Percentiles rank a stretch among this genome's conserved stretches.
phyloP scores from a whole-genome alignment of 2,888 invertebrate genomes.

The Spisula subtruncata region DNA sequence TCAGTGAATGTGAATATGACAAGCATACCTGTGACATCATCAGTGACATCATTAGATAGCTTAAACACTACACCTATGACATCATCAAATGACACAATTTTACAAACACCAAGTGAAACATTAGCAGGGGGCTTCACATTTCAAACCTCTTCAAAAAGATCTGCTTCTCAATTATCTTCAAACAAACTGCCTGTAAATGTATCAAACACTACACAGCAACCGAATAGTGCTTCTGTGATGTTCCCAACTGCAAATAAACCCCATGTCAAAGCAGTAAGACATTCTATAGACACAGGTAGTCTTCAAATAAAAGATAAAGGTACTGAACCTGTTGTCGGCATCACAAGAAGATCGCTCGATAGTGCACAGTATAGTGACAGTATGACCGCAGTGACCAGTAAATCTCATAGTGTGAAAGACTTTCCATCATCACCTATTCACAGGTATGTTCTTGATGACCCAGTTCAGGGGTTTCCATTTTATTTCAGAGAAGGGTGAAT shows the following conservation, averaged over 20 bases:
- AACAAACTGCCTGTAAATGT: not conserved
- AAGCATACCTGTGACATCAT: slow-evolving; percentile 46
- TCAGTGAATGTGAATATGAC: slow-evolving; percentile 32
- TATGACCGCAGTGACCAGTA: slow-evolving; percentile 23
- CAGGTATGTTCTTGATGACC: slow-evolving; percentile 51
- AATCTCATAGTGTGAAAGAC: slow-evolving; percentile 43
- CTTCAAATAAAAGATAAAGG: not conserved
- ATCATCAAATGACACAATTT: slow-evolving; percentile 43
- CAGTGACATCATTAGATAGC: slow-evolving; percentile 47
- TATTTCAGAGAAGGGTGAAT: too few relatives aligned
- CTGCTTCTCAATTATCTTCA: not conserved
- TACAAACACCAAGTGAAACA: slow-evolving; percentile 30
- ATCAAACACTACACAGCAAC: not conserved
- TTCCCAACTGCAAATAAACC: not conserved
- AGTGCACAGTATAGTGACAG: slow-evolving; percentile 27
- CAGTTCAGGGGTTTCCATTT: too few relatives aligned
- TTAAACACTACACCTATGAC: slow-evolving; percentile 46
- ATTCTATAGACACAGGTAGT: not conserved
- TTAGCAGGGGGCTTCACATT: slow-evolving; percentile 50
- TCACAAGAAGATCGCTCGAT: slow-evolving; percentile 9
- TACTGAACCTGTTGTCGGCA: not conserved
- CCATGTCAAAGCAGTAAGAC: not conserved
- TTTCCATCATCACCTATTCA: slow-evolving; percentile 79
- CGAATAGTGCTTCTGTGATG: not conserved
- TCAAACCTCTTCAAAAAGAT: slow-evolving; percentile 19